These are phyloP conservation scores for Sebastolobus alascanus DNA, from an alignment of 2,797 vertebrate genomes.

Conservation along the genomic window DNA sequence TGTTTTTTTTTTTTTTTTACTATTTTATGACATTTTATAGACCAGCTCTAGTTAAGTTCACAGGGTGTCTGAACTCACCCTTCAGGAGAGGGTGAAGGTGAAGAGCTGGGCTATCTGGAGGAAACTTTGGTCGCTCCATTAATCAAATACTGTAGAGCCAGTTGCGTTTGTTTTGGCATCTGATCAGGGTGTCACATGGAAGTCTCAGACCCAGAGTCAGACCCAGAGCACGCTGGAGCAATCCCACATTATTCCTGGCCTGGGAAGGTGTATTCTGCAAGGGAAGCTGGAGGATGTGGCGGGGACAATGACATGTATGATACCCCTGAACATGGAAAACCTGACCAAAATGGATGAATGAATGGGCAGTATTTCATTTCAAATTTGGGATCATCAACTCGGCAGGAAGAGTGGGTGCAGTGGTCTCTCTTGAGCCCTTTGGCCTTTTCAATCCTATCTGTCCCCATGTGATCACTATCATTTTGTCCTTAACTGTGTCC, in stretches of 20 bases:
- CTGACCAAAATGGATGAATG: too few relatives aligned
- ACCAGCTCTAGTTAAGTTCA: not conserved
- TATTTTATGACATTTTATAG: not conserved
- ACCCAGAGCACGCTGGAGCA: slow-evolving; percentile 6
- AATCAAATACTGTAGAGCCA: not conserved
- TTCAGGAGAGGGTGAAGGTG: not conserved
- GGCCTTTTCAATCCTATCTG: slow-evolving; percentile 33
- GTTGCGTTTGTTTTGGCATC: not conserved
- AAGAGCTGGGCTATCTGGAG: not conserved
- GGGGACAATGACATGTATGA: not conserved
- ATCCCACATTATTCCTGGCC: slow-evolving; percentile 1
- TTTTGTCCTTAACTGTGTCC: not conserved
- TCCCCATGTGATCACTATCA: slow-evolving; percentile 3
- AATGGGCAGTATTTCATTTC: not conserved
- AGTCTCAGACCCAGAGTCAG: slow-evolving; percentile 1
- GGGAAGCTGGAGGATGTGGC: not conserved
- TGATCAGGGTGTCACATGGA: not conserved
- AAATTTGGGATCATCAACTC: not conserved
- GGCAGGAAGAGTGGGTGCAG: not conserved
- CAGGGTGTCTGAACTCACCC: not conserved
- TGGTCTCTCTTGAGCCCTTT: slow-evolving; percentile 8
- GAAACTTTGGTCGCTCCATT: not conserved
- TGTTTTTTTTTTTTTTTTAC: not conserved
- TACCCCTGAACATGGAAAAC: not conserved
- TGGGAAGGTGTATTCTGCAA: not conserved